Conservation (phyloP, 2,797 vertebrate genomes). For the Ptychadena robeensis region DNA sequence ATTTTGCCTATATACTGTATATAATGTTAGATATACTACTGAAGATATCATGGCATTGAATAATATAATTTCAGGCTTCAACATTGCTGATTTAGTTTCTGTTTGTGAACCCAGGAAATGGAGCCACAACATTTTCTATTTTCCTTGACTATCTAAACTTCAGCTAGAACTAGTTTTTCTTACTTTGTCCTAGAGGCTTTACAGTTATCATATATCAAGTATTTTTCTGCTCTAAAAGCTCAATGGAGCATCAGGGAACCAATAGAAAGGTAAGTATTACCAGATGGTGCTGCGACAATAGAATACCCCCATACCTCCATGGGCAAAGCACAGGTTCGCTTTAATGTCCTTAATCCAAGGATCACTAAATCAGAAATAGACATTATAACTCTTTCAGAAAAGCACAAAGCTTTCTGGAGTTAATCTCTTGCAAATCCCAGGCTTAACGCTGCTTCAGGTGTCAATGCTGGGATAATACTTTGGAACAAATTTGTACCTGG, state of each 20-base stretch:
- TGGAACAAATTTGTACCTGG: slow-evolving; percentile 51
- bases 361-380: slow-evolving; percentile 23
- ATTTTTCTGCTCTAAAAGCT: too few relatives aligned
- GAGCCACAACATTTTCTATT: neutral
- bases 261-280: neutral
- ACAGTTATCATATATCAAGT: too few relatives aligned
- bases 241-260: too few relatives aligned
- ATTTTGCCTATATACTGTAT: too few relatives aligned
- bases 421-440: slow-evolving; percentile 50
- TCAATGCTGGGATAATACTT: slow-evolving; percentile 43
- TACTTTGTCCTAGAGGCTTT: too few relatives aligned
- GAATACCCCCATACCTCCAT: neutral
- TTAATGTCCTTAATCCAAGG: slow-evolving; percentile 1
- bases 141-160: neutral
- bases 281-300: neutral
- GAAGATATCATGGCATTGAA: too few relatives aligned
- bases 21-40: too few relatives aligned
- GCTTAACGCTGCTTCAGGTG: slow-evolving; percentile 49
- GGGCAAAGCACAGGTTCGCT: neutral
- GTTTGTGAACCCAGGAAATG: neutral
- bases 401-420: slow-evolving; percentile 37
- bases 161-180: too few relatives aligned
- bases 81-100: neutral
- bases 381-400: slow-evolving; percentile 10
- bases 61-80: too few relatives aligned